These are phyloP conservation scores for Hypanus sabinus DNA, from an alignment of 2,113 vertebrate genomes.

Conservation along the genomic window DNA sequence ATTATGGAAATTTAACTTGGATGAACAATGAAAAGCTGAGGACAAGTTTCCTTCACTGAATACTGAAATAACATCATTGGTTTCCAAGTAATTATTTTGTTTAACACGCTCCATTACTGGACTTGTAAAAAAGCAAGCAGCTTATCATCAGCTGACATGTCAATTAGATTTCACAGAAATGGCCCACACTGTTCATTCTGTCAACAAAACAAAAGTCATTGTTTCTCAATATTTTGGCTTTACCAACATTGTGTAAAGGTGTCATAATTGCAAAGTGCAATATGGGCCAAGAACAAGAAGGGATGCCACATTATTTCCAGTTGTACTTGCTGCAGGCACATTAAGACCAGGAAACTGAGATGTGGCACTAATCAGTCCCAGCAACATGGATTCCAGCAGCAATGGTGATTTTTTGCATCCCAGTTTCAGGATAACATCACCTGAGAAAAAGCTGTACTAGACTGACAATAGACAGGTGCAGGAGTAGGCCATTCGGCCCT, in stretches of 20 bases:
- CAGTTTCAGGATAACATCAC: not conserved
- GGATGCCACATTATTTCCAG: not conserved
- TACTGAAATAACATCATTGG: not conserved
- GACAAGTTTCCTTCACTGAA: not conserved
- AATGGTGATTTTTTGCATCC: not conserved
- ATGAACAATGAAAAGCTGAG: not conserved
- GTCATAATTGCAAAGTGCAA: not conserved
- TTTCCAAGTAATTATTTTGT: constrained; percentile 11
- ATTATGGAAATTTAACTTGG: not conserved
- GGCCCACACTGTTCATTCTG: not conserved
- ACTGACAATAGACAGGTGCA: too few relatives aligned
- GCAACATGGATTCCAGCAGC: not conserved
- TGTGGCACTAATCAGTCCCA: not conserved
- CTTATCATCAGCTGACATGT: not conserved
- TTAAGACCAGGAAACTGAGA: not conserved
- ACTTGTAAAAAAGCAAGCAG: not conserved
- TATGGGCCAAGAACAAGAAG: not conserved
- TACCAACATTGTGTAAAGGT: not conserved
- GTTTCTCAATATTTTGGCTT: not conserved
- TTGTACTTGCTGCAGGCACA: not conserved
- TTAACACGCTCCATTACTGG: not conserved
- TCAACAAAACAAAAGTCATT: not conserved
- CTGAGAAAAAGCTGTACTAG: not conserved
- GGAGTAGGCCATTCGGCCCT: too few relatives aligned
- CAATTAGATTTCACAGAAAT: not conserved